A percentile compares a stretch with the other conserved stretches of the same genome.
These are phyloP conservation scores for Thereva nobilitata DNA, from an alignment of 2,888 invertebrate species.

Conservation along the genomic window DNA sequence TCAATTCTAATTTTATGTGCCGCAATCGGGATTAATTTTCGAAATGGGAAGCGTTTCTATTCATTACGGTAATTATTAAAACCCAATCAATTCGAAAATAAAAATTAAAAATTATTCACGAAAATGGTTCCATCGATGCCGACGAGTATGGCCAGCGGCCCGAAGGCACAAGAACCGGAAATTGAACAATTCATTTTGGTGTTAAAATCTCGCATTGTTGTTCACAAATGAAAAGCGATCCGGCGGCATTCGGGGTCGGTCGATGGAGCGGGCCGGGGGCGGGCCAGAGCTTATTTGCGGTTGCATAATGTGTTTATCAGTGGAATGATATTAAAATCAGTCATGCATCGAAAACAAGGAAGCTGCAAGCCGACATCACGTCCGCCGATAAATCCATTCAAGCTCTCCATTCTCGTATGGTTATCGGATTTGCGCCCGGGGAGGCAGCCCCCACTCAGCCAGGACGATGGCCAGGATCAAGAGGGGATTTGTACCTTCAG, in stretches of 20 bases:
- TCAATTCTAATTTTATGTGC: too few species aligned
- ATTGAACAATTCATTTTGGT: constrained; percentile 12
- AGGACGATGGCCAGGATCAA: too few species aligned
- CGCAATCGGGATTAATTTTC: too few species aligned
- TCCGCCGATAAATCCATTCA: constrained; percentile 33
- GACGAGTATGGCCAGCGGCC: too few species aligned
- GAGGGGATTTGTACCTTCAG: background rate
- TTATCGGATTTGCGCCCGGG: constrained; percentile 25
- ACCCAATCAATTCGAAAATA: too few species aligned
- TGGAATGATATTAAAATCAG: constrained; percentile 27
- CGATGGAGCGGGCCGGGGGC: too few species aligned
- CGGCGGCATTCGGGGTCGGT: too few species aligned
- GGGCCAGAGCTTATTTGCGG: constrained; percentile 10
- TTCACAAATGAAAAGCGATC: constrained; percentile 7
- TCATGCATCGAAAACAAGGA: constrained; percentile 34
- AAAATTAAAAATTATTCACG: too few species aligned
- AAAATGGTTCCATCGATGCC: too few species aligned
- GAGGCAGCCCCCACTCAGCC: background rate
- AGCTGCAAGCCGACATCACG: constrained; percentile 27
- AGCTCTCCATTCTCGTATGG: constrained; percentile 16
- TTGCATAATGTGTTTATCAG: constrained; percentile 27
- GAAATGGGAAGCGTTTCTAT: too few species aligned
- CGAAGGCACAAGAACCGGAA: constrained; percentile 15
- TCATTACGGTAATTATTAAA: too few species aligned
- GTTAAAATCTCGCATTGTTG: constrained; percentile 7